Evolutionary conservation across 2,113 vertebrate genomes (phyloP).

Genomic region (Scortum barcoo): DNA sequence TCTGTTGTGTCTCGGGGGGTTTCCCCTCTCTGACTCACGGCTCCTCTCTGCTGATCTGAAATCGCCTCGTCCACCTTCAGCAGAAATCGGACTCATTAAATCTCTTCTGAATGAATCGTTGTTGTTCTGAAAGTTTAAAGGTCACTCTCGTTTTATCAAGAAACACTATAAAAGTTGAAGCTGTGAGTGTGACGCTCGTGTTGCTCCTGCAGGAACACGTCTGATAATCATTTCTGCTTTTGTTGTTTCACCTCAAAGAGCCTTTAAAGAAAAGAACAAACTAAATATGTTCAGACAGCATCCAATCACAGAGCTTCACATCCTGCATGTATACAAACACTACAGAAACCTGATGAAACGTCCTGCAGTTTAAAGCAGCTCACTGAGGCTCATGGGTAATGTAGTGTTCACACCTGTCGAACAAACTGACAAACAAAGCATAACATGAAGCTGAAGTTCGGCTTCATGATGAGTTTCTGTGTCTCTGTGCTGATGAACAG

Average conservation of each 20-base stretch:
- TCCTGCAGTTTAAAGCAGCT: too few species aligned
- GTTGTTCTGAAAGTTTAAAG: not conserved
- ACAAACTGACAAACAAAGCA: too few species aligned
- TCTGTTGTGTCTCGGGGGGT: slow-evolving; percentile 53
- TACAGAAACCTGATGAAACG: not conserved
- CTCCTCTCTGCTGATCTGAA: not conserved
- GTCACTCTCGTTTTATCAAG: not conserved
- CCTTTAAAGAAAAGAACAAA: too few species aligned
- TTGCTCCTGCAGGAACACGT: too few species aligned
- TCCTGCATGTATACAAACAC: too few species aligned
- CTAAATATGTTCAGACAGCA: too few species aligned
- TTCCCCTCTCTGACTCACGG: slow-evolving; percentile 45
- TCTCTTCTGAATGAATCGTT: not conserved
- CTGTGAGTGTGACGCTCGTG: too few species aligned
- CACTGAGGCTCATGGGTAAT: not conserved
- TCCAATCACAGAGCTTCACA: too few species aligned
- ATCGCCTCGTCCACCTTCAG: too few species aligned
- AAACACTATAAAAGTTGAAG: not conserved
- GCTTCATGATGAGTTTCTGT: not conserved
- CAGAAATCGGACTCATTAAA: slow-evolving; percentile 30
- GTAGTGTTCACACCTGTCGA: not conserved
- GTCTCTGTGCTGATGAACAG: too few species aligned
- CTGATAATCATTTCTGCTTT: too few species aligned
- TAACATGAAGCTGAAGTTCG: not conserved
- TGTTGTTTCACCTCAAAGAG: too few species aligned